A percentile compares a stretch with the other conserved stretches of the same genome.
Evolutionary conservation across 2,888 invertebrate genomes (phyloP).

Genomic region (Argyresthia albistria): DNA sequence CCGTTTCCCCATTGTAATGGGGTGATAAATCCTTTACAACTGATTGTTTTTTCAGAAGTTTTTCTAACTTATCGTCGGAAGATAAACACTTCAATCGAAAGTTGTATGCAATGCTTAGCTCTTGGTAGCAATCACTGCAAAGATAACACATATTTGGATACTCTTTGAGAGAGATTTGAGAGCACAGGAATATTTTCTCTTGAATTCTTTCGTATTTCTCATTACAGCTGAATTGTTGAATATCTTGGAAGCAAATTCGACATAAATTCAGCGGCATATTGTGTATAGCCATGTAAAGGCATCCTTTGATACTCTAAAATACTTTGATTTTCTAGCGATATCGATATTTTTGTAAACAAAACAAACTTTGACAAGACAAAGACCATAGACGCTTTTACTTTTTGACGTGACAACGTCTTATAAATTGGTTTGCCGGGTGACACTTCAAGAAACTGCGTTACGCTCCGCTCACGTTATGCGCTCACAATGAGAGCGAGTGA

Average conservation of each 20-base stretch:
- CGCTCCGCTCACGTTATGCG: too few species aligned
- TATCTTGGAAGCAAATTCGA: constrained; percentile 35
- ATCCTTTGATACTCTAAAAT: not conserved
- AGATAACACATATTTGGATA: constrained; percentile 15
- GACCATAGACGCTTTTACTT: too few species aligned
- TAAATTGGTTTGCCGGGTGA: too few species aligned
- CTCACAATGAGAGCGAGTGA: too few species aligned
- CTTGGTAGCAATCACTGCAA: constrained; percentile 35
- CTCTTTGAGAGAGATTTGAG: constrained; percentile 28
- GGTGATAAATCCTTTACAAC: not conserved
- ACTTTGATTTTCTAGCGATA: not conserved
- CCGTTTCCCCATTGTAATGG: constrained; percentile 11
- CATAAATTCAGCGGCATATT: constrained; percentile 19
- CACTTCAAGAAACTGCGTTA: too few species aligned
- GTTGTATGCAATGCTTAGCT: constrained; percentile 32
- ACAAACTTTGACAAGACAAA: too few species aligned
- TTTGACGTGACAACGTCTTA: too few species aligned
- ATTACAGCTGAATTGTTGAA: constrained; percentile 3
- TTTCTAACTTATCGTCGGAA: constrained; percentile 32
- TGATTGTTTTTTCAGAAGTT: constrained; percentile 14
- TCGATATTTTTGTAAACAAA: not conserved
- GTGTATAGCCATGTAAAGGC: too few species aligned
- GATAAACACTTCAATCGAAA: constrained; percentile 44
- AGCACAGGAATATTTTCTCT: constrained; percentile 38
- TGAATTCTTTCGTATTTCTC: constrained; percentile 27